phyloP scores from a whole-genome alignment of 2,797 vertebrate genomes.

The Pseudochromis fuscus region DNA sequence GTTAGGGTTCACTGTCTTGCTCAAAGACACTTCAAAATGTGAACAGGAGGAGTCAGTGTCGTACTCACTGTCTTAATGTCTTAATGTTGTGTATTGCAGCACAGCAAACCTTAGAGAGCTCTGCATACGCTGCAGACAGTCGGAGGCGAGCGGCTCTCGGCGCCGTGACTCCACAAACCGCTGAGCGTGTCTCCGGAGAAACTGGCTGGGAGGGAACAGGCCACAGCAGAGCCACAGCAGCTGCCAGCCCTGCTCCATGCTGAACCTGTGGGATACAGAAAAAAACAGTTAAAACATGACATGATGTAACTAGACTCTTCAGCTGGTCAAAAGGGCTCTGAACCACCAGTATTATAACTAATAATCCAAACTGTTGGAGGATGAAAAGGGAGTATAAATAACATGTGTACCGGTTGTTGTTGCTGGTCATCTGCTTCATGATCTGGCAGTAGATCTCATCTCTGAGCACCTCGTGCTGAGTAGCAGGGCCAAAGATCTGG shows the following conservation, averaged over 20 bases:
- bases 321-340: background rate
- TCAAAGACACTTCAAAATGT: too few species aligned
- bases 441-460: slow-evolving; percentile 99
- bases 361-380: background rate
- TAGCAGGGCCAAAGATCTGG: slow-evolving; percentile 91
- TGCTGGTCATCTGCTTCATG: slow-evolving; percentile 95
- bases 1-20: too few species aligned
- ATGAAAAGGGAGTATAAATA: background rate
- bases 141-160: slow-evolving; percentile 84
- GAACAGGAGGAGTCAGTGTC: too few species aligned
- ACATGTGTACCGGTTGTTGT: slow-evolving; percentile 87
- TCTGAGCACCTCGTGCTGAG: slow-evolving; percentile 85
- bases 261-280: slow-evolving; percentile 84
- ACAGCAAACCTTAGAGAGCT: slow-evolving; percentile 87
- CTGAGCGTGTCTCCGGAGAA: slow-evolving; percentile 90
- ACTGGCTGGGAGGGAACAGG: slow-evolving; percentile 91
- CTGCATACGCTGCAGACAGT: slow-evolving; percentile 90
- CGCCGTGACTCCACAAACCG: slow-evolving; percentile 91
- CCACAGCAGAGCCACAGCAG: slow-evolving; percentile 96
- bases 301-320: background rate
- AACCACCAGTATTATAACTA: background rate
- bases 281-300: background rate
- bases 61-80: background rate
- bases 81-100: background rate
- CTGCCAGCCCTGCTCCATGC: slow-evolving; percentile 94